These are phyloP conservation scores for Leuctra nigra DNA, from an alignment of 2,888 invertebrate species.

Conservation along the genomic window DNA sequence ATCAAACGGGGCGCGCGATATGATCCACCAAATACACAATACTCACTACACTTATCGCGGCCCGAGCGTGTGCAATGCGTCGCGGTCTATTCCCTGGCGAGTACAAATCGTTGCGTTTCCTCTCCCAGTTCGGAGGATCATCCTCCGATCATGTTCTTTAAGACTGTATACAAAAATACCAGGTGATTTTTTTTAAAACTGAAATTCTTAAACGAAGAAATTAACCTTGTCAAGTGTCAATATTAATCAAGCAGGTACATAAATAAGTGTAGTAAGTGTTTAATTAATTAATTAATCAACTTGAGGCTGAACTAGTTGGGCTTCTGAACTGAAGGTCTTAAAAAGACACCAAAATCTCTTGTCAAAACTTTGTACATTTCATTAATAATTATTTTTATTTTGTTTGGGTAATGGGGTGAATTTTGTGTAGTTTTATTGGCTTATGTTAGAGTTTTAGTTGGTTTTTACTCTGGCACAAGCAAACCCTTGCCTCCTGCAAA, in stretches of 20 bases:
- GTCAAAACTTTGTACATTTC: slow-evolving; percentile 20
- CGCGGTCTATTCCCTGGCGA: too few relatives aligned
- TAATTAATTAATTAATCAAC: neutral
- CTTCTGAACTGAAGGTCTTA: slow-evolving; percentile 15
- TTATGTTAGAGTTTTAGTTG: too few relatives aligned
- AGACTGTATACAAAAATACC: slow-evolving; percentile 8
- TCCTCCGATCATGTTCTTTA: too few relatives aligned
- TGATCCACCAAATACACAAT: too few relatives aligned
- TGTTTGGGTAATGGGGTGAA: slow-evolving; percentile 14
- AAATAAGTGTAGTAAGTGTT: slow-evolving; percentile 9
- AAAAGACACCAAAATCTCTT: slow-evolving; percentile 22
- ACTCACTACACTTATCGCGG: too few relatives aligned
- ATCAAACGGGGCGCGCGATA: too few relatives aligned
- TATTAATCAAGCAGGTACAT: slow-evolving; percentile 15
- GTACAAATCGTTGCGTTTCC: too few relatives aligned
- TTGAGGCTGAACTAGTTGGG: slow-evolving; percentile 8
- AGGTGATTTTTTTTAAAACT: slow-evolving; percentile 4
- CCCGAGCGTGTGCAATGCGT: too few relatives aligned
- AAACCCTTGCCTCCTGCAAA: neutral
- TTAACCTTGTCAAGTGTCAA: slow-evolving; percentile 10
- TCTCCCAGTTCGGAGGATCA: too few relatives aligned
- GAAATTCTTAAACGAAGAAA: neutral
- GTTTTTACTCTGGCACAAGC: too few relatives aligned
- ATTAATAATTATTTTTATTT: slow-evolving; percentile 8
- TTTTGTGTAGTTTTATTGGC: neutral